phyloP scores from a whole-genome alignment of 2,113 vertebrate species.

The Hippocampus abdominalis region DNA sequence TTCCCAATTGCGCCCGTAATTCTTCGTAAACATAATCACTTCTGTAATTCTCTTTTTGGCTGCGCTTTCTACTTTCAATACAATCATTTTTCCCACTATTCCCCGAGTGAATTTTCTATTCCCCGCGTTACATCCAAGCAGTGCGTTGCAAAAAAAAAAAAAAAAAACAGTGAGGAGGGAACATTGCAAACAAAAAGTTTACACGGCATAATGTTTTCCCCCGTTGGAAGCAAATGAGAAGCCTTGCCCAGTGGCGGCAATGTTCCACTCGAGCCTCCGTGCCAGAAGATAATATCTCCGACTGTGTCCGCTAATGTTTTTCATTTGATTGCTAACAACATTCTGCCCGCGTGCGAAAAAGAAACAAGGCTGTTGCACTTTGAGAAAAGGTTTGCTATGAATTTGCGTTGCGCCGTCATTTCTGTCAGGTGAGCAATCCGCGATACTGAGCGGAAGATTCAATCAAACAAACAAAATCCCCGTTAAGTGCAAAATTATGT shows the following conservation, averaged over 20 bases:
- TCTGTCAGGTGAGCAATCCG: background rate
- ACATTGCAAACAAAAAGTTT: background rate
- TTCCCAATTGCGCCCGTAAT: too few relatives aligned
- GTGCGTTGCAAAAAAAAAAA: background rate
- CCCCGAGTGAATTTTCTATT: background rate
- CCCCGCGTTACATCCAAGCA: background rate
- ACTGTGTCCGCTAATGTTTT: background rate
- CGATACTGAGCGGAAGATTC: background rate
- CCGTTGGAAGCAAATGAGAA: background rate
- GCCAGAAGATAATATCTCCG: background rate
- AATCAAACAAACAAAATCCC: background rate
- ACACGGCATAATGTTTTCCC: background rate
- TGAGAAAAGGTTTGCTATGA: conserved; percentile 11
- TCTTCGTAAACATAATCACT: conserved; percentile 15
- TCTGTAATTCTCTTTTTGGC: conserved; percentile 28
- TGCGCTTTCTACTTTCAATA: conserved; percentile 8
- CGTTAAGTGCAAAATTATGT: background rate
- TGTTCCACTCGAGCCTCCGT: background rate
- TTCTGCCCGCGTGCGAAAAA: background rate
- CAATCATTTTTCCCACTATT: background rate
- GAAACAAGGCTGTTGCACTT: background rate
- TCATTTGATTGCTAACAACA: background rate
- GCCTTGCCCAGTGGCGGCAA: background rate
- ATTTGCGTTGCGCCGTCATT: background rate
- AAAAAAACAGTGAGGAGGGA: background rate